These are phyloP conservation scores for Mionectes macconnelli DNA, from an alignment of 2,113 vertebrate species.

Conservation along the genomic window DNA sequence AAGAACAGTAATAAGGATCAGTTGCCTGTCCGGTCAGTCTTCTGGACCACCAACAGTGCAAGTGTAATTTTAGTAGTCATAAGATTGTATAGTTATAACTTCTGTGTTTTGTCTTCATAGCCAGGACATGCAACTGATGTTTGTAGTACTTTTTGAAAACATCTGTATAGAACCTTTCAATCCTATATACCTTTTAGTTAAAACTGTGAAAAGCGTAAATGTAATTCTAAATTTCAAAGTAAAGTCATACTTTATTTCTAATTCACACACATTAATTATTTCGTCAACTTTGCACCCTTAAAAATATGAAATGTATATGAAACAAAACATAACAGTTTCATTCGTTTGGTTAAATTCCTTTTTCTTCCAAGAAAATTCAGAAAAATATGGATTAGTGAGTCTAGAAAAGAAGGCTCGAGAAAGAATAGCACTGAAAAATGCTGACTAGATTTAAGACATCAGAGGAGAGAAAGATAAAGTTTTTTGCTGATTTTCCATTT, in stretches of 20 bases:
- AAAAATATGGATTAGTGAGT: neutral
- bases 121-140: neutral
- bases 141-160: neutral
- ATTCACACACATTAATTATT: neutral
- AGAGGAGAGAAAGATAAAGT: neutral
- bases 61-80: neutral
- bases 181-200: neutral
- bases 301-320: neutral
- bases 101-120: neutral
- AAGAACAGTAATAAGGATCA: neutral
- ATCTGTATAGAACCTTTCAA: neutral
- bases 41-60: neutral
- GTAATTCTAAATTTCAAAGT: neutral
- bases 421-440: neutral
- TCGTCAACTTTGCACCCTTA: neutral
- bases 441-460: neutral
- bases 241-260: neutral
- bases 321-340: rapidly evolving
- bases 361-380: neutral
- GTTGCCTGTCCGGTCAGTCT: neutral
- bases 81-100: neutral
- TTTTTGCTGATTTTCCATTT: neutral
- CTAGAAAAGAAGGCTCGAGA: neutral
- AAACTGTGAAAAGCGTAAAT: neutral
- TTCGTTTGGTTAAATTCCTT: neutral